phyloP scores from a whole-genome alignment of 2,888 invertebrate genomes.

The Malacosoma neustria region DNA sequence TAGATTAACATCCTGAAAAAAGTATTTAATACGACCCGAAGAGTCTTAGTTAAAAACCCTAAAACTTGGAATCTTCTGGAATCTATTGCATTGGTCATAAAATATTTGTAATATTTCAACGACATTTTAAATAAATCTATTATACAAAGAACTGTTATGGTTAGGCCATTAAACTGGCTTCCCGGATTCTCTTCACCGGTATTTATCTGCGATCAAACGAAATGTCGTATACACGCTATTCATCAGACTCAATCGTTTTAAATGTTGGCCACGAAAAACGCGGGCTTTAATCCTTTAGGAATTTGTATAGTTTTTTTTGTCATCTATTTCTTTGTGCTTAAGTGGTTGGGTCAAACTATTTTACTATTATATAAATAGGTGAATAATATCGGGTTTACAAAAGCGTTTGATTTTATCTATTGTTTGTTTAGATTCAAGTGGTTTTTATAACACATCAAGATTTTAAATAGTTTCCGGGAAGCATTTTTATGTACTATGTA shows the following conservation, averaged over 20 bases:
- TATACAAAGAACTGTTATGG: conserved; percentile 27
- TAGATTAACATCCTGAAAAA: too few species aligned
- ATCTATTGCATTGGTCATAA: too few species aligned
- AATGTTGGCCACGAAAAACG: conserved; percentile 43
- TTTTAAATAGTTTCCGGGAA: too few species aligned
- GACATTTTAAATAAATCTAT: background rate
- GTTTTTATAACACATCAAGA: too few species aligned
- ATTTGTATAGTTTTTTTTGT: background rate
- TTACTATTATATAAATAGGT: background rate
- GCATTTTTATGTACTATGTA: too few species aligned
- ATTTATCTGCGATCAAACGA: conserved; percentile 66
- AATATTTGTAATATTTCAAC: background rate
- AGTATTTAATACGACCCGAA: too few species aligned
- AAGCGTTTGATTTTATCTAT: background rate
- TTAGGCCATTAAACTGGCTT: conserved; percentile 31
- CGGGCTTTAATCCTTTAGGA: conserved; percentile 18
- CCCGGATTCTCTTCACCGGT: conserved; percentile 49
- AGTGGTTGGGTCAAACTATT: background rate
- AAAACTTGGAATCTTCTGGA: too few species aligned
- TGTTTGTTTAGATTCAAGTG: background rate
- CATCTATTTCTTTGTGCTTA: background rate
- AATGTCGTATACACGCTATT: conserved; percentile 43
- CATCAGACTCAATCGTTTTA: conserved; percentile 50
- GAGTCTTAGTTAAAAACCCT: too few species aligned
- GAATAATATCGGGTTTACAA: background rate